These are phyloP conservation scores for Atta texana DNA, from an alignment of 1,140 invertebrate genomes.

Conservation along the genomic window DNA sequence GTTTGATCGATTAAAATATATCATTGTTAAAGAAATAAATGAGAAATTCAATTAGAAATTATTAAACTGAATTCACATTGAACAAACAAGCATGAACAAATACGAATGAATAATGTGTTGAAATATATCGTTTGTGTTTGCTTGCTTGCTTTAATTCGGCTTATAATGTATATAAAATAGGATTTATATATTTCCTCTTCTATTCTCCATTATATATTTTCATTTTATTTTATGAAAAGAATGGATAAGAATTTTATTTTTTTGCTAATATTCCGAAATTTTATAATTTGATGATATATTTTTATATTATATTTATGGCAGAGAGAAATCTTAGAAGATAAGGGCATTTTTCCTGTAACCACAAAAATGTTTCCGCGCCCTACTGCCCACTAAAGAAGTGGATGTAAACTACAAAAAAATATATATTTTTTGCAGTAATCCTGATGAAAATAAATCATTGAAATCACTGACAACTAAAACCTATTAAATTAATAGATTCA, in stretches of 20 bases:
- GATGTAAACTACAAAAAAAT: too few species aligned
- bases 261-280: too few species aligned
- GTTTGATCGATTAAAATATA: conserved; percentile 20
- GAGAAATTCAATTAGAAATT: background rate
- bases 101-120: background rate
- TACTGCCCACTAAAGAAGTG: too few species aligned
- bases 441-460: too few species aligned
- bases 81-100: background rate
- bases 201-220: background rate
- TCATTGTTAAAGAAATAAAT: background rate
- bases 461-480: too few species aligned
- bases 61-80: background rate
- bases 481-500: too few species aligned
- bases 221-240: background rate
- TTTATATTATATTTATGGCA: too few species aligned
- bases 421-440: too few species aligned
- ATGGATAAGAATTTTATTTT: background rate
- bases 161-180: background rate
- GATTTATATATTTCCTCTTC: background rate
- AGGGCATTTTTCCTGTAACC: too few species aligned
- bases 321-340: too few species aligned
- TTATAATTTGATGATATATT: too few species aligned
- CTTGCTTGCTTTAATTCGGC: background rate
- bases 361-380: too few species aligned
- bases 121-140: background rate